Base-by-base conservation (phyloP, 2,113 vertebrate species). In the Hiodon tergisus region DNA sequence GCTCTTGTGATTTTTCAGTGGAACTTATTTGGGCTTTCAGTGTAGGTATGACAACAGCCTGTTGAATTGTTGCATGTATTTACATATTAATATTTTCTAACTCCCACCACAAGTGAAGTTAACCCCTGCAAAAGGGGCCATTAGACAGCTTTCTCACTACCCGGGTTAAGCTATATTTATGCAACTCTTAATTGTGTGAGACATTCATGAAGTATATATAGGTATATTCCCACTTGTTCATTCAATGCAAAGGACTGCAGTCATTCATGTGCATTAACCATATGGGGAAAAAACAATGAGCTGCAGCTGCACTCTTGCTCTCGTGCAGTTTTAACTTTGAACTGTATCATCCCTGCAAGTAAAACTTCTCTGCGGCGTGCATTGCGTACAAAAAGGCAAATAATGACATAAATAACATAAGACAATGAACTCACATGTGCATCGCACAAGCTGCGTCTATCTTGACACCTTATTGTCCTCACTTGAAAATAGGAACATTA, bases 31-130 rank as follows among this genome's bases (percentile, higher is more conserved):
- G 85, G 87, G 88, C 87, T 87, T 86, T 90, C 86, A 88, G 85
- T 88, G 90, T 91, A 91, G 90, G 89, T 91, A 90, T 91, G 89
- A 90, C 88, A 90, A 89, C 88, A 89, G 87, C 86, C 88, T 87
- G 72, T 83, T 83, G 84, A 89, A 84, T 84, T 86, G 83, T 88
- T 90, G 85, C 88, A 88, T 89, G 88, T 82, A 89, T 91, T 91
- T 90, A 86, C 88, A 91, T 90, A 84, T 88, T 89, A 89, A 89
- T 89, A 77, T 79, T 84, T 81, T 86, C 86, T 86, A 31, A 85
- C 86, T 82, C 80, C 79, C 81, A 79, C 82, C 79, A 83, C 85
- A 79, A 80, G 84, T 83, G 84, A 80, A 81, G 83, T 86, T 87
- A 86, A 89, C 87, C 87, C 83, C 77, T 87, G 83, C 81, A 84